Evolutionary conservation across 2,888 invertebrate genomes (phyloP).

Genomic region (Fissipunctia ypsillon): DNA sequence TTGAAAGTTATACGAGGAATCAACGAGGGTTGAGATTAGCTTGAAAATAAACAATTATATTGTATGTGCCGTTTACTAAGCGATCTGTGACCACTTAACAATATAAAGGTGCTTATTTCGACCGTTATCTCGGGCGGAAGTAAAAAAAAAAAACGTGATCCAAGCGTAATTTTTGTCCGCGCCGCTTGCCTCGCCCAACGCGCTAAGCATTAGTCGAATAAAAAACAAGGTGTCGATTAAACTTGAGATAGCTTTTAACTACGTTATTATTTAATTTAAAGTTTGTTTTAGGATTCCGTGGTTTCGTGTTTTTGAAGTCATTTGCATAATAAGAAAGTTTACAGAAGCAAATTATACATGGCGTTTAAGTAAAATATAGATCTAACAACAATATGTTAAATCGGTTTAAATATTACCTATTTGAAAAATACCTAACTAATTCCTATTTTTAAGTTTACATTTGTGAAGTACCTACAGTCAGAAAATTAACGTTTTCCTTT

Average conservation of each 20-base stretch:
- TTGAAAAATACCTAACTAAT: conserved; percentile 29
- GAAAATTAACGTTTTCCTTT: not conserved
- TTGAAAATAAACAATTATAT: conserved; percentile 77
- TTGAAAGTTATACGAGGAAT: conserved; percentile 79
- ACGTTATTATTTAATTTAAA: conserved; percentile 82
- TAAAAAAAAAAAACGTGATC: conserved; percentile 84
- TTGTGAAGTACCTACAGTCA: not conserved
- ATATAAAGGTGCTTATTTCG: conserved; percentile 85
- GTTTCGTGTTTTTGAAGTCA: conserved; percentile 68
- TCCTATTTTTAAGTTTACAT: conserved; percentile 22
- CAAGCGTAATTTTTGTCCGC: conserved; percentile 84
- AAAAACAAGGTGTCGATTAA: conserved; percentile 87
- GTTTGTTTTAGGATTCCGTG: conserved; percentile 80
- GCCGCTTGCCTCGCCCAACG: conserved; percentile 73
- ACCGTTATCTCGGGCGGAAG: conserved; percentile 88
- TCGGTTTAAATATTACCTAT: conserved; percentile 34
- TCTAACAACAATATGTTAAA: conserved; percentile 46
- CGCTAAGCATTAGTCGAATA: conserved; percentile 83
- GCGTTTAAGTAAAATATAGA: conserved; percentile 56
- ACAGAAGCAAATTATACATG: conserved; percentile 61
- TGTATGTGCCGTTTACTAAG: conserved; percentile 78
- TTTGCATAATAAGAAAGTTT: conserved; percentile 71
- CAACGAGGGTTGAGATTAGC: conserved; percentile 70
- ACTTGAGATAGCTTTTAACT: conserved; percentile 84
- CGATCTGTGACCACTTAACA: conserved; percentile 84